Conservation (phyloP, 2,797 vertebrate genomes). For the Phalanger gymnotis region DNA sequence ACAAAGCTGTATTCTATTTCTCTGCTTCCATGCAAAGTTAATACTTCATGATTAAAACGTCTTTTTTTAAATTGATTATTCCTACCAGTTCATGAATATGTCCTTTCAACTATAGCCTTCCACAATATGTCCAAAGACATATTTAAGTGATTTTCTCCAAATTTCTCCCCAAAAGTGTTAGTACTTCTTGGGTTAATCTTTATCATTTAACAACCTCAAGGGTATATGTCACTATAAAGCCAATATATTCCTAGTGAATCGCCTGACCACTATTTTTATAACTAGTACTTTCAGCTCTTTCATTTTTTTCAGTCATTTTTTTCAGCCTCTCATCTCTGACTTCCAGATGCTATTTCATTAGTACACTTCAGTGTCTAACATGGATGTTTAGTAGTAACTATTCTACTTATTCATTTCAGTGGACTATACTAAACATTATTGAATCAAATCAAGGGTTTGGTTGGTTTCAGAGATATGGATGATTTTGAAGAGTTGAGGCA, state of each 20-base stretch:
- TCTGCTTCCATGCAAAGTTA: neutral
- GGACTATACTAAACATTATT: neutral
- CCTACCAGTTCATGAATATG: neutral
- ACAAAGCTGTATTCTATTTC: neutral
- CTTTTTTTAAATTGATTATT: neutral
- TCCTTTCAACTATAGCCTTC: neutral
- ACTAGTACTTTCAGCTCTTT: neutral
- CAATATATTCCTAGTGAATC: neutral
- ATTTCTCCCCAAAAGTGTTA: neutral
- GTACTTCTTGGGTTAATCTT: neutral
- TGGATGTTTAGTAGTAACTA: neutral
- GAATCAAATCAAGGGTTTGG: neutral
- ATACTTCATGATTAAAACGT: neutral
- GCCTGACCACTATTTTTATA: neutral
- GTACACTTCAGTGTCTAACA: neutral
- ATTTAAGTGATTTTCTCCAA: neutral
- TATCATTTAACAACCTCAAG: neutral
- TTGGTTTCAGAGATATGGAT: neutral
- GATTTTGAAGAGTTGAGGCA: neutral
- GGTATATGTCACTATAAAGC: neutral
- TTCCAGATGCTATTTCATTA: neutral
- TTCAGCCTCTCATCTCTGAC: neutral
- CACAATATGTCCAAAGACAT: slow-evolving; percentile 24
- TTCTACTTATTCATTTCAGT: neutral
- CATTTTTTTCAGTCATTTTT: neutral